Evolutionary conservation across 1,140 invertebrate species (phyloP), one percentile per base, ranked within the genome.

Genomic region (Planococcus citri): DNA sequence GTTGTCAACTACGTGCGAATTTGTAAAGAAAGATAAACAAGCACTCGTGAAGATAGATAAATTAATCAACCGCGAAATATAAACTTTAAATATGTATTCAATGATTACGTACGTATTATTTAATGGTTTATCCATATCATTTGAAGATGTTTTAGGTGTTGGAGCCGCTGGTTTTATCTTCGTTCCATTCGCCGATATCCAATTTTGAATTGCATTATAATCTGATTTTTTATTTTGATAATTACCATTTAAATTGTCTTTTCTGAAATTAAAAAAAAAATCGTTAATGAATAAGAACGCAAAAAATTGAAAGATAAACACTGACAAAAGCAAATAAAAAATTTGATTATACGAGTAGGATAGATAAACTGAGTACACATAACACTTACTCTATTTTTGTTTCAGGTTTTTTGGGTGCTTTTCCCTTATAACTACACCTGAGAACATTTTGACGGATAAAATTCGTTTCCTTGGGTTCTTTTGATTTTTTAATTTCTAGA

Each of bases 371-470:
- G n/a, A n/a, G n/a, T n/a, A n/a, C n/a, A n/a, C n/a, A n/a, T n/a
- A n/a, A n/a, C n/a, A 58, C 51, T 58, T 58, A 58, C 51, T 58
- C 51, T 6, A 17, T 17, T 58, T 58, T 58, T 4, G 6, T 58
- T 58, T 58, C 51, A 8, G 17, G 17, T 58, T 58, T 58, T 58
- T 58, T 58, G 17, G 51, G 51, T n/a, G 17, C 3, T 58, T 22
- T 58, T 3, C 17, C 21, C 17, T 58, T 58, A 17, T 58, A 58
- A 22, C 51, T 58, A 58, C 51, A 58, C 17, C 51, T n/a, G 17
- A 58, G 51, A n/a, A 58, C 51, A 58, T 58, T 58, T 58, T 58
- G 51, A 6, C 51, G 51, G 51, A 58, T 58, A 22, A 58, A 58
- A 58, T 58, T 58, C 4, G 21, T 22, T 58, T 58, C 51, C 17